Evolutionary conservation across 2,888 invertebrate genomes (phyloP), one percentile per base, ranked within the genome.

Genomic region (Anthophora plumipes): DNA sequence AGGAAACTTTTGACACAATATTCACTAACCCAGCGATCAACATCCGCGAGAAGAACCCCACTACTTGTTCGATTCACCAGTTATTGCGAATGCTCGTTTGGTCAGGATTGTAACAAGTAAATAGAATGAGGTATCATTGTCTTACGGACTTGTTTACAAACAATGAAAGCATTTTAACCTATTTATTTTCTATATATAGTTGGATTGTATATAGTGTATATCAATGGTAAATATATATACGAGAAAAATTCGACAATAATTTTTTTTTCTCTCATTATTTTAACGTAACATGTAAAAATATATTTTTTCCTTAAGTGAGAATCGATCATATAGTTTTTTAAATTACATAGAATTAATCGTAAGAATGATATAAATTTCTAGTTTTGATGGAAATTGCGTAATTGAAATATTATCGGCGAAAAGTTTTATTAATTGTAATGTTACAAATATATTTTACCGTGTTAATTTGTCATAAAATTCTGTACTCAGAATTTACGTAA

Each of bases 41-140:
- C 88, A 89, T 87, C 88, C 89, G 89, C 88, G 85, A 88, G 88
- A 76, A 83, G 74, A 84, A 85, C 88, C 88, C 89, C 88, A 88
- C 90, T 90, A 91, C 90, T 91, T 90, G 91, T 91, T 86, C 91
- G 91, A 90, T 91, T 91, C 89, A 73, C 60, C 63, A 31, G 48
- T 37, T 31, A 64, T 39, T 83, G 91, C 92, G 92, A 91, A 88
- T 87, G 90, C 89, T 84, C 84, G 69, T 37, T 14, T 48, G 37
- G 46, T 57, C 88, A 88, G 88, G 88, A 75, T 76, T 85, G 88
- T 82, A 81, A 46, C 66, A 52, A 71, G 54, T 52, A 59, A 64
- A 72, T 67, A 74, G 63, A 39, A 64, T 55, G 64, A 64, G 73
- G 78, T 69, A 77, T 67, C 76, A 70, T 79, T 69, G 73, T 46